These are phyloP conservation scores for Halictus ligatus DNA, from an alignment of 2,888 invertebrate species.

Conservation along the genomic window DNA sequence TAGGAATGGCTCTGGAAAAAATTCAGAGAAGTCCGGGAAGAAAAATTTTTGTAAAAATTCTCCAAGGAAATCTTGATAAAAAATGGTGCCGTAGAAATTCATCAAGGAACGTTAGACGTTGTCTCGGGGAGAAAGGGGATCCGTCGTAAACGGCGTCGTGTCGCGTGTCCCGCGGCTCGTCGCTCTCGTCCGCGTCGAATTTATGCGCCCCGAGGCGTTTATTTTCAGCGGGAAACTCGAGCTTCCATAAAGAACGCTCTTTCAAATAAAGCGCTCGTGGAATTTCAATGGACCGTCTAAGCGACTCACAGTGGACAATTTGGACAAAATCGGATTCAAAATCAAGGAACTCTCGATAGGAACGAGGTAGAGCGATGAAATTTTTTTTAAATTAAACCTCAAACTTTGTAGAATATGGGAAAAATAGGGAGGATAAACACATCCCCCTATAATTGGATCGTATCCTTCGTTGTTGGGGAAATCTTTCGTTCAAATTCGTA, in stretches of 20 bases:
- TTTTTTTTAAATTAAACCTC: too few species aligned
- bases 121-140: neutral
- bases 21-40: too few species aligned
- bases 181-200: neutral
- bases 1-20: too few species aligned
- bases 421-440: too few species aligned
- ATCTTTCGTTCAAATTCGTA: neutral
- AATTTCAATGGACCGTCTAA: neutral
- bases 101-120: neutral
- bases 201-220: conserved; percentile 4
- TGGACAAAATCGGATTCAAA: too few species aligned
- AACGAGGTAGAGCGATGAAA: too few species aligned
- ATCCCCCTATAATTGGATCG: neutral
- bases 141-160: neutral
- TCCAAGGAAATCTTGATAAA: neutral
- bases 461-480: neutral
- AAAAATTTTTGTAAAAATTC: neutral
- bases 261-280: conserved; percentile 6
- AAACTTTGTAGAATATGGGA: too few species aligned
- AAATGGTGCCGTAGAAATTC: neutral
- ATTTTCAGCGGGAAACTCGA: conserved; percentile 13
- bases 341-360: too few species aligned
- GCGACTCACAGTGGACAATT: too few species aligned
- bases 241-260: neutral
- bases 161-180: conserved; percentile 2